These are phyloP conservation scores for Arothron firmamentum DNA, from an alignment of 2,113 vertebrate species.

Conservation along the genomic window DNA sequence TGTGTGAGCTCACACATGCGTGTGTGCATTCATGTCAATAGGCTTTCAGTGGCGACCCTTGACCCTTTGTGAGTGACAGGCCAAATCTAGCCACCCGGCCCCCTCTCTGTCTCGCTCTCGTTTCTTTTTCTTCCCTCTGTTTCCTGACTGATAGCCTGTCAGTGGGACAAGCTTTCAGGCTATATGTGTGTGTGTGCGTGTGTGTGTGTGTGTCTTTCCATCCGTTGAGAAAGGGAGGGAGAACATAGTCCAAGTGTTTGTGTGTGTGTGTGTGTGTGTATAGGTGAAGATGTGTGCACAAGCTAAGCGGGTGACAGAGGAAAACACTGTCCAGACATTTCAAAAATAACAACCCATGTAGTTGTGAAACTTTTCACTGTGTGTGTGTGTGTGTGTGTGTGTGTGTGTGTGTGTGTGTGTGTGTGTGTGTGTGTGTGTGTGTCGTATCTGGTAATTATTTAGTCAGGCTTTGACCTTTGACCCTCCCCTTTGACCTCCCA, in stretches of 20 bases:
- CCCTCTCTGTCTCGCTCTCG: constrained; percentile 28
- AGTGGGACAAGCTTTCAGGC: constrained; percentile 43
- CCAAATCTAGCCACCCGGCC: constrained; percentile 58
- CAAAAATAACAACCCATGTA: constrained; percentile 59
- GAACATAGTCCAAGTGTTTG: constrained; percentile 49
- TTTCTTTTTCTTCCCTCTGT: constrained; percentile 55
- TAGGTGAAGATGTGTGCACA: constrained; percentile 33
- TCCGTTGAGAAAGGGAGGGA: constrained; percentile 19
- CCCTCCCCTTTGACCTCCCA: constrained; percentile 64
- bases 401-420: constrained; percentile 19
- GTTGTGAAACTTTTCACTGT: constrained; percentile 5
- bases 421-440: constrained; percentile 26
- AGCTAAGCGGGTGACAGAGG: constrained; percentile 47
- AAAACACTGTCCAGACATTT: constrained; percentile 65
- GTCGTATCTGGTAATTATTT: constrained; percentile 68
- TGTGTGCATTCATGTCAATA: constrained; percentile 48
- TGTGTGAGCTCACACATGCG: background rate
- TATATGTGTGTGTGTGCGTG: constrained; percentile 20
- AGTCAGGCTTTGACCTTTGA: constrained; percentile 66
- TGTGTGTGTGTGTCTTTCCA: constrained; percentile 16
- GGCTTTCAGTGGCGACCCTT: constrained; percentile 51
- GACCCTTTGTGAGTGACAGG: constrained; percentile 62
- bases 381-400: constrained; percentile 24
- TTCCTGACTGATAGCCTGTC: constrained; percentile 71
- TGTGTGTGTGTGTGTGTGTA: constrained; percentile 44